Evolutionary conservation across 2,888 invertebrate species (phyloP).

Genomic region (Sympetrum striolatum): DNA sequence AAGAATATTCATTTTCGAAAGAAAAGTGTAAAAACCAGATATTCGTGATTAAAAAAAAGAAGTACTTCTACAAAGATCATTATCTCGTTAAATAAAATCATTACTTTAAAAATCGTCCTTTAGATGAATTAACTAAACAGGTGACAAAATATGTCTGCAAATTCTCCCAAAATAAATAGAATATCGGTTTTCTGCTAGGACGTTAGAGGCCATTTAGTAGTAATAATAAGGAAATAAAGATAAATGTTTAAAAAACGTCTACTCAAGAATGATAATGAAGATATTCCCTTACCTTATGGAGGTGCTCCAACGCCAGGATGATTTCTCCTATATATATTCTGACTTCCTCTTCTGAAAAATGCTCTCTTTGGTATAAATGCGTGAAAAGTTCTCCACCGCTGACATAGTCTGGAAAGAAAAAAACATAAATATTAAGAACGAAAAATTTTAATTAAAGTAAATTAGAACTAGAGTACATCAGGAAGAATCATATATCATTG

Average conservation of each 20-base stretch:
- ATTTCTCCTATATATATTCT: constrained; percentile 95
- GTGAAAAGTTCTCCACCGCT: constrained; percentile 97
- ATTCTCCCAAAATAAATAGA: no score
- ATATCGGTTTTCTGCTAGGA: no score
- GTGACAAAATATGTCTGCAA: no score
- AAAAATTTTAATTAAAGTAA: no score
- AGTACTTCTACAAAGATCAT: no score
- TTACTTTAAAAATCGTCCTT: no score
- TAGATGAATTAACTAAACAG: no score
- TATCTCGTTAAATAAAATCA: no score
- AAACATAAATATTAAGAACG: constrained; percentile 5
- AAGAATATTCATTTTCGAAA: no score
- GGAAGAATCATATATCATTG: not conserved
- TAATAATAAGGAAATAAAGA: not conserved
- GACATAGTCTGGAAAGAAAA: constrained; percentile 83
- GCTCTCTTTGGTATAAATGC: constrained; percentile 92
- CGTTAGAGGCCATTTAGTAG: not conserved
- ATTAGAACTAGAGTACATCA: not conserved
- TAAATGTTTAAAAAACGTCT: constrained; percentile 12
- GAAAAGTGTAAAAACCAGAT: no score
- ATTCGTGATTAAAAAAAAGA: no score
- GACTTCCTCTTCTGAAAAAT: constrained; percentile 89
- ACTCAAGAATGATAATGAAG: not conserved
- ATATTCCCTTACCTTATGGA: constrained; percentile 79
- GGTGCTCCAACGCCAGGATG: constrained; percentile 90